Evolutionary conservation across 2,888 invertebrate species (phyloP).

Genomic region (Amaurobius ferox): DNA sequence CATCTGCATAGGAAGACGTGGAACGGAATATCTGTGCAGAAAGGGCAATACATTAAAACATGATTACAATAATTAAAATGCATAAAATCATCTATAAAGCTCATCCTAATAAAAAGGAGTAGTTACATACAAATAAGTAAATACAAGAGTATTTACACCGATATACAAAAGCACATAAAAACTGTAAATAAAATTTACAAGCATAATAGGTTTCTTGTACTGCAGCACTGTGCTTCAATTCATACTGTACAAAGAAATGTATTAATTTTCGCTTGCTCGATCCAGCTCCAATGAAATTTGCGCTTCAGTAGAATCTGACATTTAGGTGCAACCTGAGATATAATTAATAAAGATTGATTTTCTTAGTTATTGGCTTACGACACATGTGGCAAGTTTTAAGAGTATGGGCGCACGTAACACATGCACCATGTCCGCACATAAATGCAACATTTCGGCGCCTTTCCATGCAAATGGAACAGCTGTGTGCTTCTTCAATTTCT

Average conservation of each 20-base stretch:
- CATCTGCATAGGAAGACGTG: not conserved
- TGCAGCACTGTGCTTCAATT: not conserved
- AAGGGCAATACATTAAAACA: too few species aligned
- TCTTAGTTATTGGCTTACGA: slow-evolving; percentile 85
- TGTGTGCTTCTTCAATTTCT: slow-evolving; percentile 90
- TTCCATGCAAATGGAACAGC: slow-evolving; percentile 93
- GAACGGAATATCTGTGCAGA: too few species aligned
- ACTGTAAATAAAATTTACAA: not conserved
- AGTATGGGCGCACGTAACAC: slow-evolving; percentile 88
- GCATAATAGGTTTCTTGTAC: not conserved
- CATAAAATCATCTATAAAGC: slow-evolving; percentile 2
- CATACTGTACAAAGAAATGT: not conserved
- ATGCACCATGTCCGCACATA: slow-evolving; percentile 91
- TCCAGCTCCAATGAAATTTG: slow-evolving; percentile 7
- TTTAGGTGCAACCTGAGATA: not conserved
- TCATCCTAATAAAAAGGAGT: not conserved
- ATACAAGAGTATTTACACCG: not conserved
- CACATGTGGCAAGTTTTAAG: slow-evolving; percentile 92
- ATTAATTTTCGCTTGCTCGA: not conserved
- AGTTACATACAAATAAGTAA: not conserved
- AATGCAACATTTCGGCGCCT: slow-evolving; percentile 88
- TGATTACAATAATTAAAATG: not conserved
- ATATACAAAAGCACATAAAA: not conserved
- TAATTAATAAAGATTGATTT: slow-evolving; percentile 82
- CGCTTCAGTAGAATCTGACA: not conserved